Percentiles rank a stretch among this genome's conserved stretches.
Evolutionary conservation across 2,888 invertebrate species (phyloP).

Genomic region (Pachymerium ferrugineum): DNA sequence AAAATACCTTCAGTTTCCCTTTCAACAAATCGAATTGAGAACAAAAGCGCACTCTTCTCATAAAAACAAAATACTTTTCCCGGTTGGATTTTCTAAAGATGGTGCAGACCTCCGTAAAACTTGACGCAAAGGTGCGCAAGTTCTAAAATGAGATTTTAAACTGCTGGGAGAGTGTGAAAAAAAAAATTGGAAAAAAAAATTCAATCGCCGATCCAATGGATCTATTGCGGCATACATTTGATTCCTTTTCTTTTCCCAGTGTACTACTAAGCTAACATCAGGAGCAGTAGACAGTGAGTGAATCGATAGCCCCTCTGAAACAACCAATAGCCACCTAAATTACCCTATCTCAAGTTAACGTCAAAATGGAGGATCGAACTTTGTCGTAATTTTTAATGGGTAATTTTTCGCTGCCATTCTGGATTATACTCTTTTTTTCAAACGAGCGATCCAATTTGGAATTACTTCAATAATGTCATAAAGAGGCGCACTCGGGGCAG

Average conservation of each 20-base stretch:
- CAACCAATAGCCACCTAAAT: background rate
- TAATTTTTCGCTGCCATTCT: no score
- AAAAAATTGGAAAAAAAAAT: background rate
- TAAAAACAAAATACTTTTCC: conserved; percentile 19
- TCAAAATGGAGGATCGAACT: background rate
- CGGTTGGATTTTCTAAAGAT: conserved; percentile 17
- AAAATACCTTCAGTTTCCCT: background rate
- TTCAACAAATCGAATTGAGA: conserved; percentile 23
- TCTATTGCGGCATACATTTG: background rate
- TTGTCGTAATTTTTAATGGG: background rate
- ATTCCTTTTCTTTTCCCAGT: conserved; percentile 13
- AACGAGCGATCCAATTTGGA: no score
- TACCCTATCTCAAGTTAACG: conserved; percentile 2
- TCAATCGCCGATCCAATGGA: conserved; percentile 17
- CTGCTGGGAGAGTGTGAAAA: conserved; percentile 9
- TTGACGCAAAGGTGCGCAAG: conserved; percentile 20
- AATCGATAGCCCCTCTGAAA: conserved; percentile 12
- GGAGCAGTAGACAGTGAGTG: background rate
- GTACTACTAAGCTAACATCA: conserved; percentile 15
- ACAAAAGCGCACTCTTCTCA: conserved; percentile 18
- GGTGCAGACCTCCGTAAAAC: conserved; percentile 22
- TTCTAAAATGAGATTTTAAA: conserved; percentile 29
- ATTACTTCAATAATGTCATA: no score
- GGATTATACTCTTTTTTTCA: no score
- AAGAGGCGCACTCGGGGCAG: background rate